A percentile compares a stretch with the other conserved stretches of the same genome.
These are phyloP conservation scores for Prionchulus punctatus DNA, from an alignment of 2,888 invertebrate genomes.

Conservation along the genomic window DNA sequence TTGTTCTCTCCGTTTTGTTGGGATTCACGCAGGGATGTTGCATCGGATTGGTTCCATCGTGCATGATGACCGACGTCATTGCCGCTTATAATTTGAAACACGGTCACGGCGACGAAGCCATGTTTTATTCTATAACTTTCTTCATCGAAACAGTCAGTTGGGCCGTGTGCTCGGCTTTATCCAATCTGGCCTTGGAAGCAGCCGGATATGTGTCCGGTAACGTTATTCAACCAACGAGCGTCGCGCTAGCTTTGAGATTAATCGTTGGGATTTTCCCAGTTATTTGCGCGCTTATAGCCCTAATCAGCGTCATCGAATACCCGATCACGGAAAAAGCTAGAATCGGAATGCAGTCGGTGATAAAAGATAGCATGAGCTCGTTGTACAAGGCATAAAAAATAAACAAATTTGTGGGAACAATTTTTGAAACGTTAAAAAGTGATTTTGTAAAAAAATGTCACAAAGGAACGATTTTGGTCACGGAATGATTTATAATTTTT, in stretches of 20 bases:
- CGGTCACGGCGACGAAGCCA: slow-evolving; percentile 4
- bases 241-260: background rate
- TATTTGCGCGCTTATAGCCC: background rate
- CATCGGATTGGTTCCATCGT: background rate
- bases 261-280: background rate
- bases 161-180: background rate
- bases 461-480: no score
- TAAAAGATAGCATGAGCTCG: background rate
- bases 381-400: no score
- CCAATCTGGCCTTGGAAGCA: background rate
- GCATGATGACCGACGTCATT: slow-evolving; percentile 5
- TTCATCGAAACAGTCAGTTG: slow-evolving; percentile 2
- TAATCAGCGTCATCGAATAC: background rate
- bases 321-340: slow-evolving; percentile 1
- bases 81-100: slow-evolving; percentile 3
- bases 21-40: background rate
- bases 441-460: no score
- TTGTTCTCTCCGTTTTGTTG: background rate
- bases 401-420: no score
- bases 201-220: background rate
- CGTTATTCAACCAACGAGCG: background rate
- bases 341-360: background rate
- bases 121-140: slow-evolving; percentile 1
- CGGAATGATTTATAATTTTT: no score
- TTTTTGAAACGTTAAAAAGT: no score